Evolutionary conservation across 2,797 vertebrate genomes (phyloP).

Genomic region (Syngnathus acus): DNA sequence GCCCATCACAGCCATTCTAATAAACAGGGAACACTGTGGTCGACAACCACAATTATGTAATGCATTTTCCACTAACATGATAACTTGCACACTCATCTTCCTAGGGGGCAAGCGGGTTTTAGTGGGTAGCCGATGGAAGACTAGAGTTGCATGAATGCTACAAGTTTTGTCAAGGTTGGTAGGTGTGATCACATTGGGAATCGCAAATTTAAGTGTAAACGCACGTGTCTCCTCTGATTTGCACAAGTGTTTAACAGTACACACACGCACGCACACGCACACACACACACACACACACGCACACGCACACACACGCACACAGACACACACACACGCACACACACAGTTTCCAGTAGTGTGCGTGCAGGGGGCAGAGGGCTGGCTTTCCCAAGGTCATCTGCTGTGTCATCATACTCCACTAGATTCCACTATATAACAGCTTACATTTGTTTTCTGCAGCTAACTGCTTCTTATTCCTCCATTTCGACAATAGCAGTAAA

Average conservation of each 20-base stretch:
- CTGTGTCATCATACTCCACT: conserved; percentile 41
- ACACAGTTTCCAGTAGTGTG: neutral
- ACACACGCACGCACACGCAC: neutral
- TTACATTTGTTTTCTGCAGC: conserved; percentile 21
- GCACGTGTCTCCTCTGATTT: neutral
- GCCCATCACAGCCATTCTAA: conserved; percentile 35
- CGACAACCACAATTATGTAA: conserved; percentile 53
- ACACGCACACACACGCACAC: too few relatives aligned
- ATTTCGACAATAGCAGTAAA: conserved; percentile 19
- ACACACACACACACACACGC: too few relatives aligned
- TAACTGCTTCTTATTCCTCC: conserved; percentile 37
- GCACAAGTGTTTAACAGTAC: neutral
- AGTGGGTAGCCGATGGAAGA: too few relatives aligned
- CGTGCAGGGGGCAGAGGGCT: conserved; percentile 4
- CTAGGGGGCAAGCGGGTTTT: conserved; percentile 28
- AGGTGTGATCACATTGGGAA: conserved; percentile 29
- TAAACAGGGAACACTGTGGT: conserved; percentile 37
- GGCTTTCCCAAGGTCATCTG: conserved; percentile 48
- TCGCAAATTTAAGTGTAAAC: conserved; percentile 17
- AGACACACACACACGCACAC: too few relatives aligned
- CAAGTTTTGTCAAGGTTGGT: conserved; percentile 30
- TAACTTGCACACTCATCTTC: conserved; percentile 58
- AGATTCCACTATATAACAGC: conserved; percentile 32
- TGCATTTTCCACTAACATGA: conserved; percentile 52
- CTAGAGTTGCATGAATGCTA: conserved; percentile 10